Conservation (phyloP, 2,797 vertebrate genomes). For the Enteromius radiatus region DNA sequence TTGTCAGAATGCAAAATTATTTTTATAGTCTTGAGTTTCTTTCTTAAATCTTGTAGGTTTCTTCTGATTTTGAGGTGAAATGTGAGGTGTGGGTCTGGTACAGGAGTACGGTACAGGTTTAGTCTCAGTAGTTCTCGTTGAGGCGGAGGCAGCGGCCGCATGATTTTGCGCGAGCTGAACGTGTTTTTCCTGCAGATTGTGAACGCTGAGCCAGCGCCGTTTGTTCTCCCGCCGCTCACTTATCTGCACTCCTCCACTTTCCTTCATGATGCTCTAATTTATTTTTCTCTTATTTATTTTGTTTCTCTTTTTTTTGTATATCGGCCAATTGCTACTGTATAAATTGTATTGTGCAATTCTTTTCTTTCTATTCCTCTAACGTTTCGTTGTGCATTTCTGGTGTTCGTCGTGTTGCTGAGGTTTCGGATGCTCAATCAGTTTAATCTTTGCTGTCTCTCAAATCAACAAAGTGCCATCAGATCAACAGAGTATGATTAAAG, state of each 20-base stretch:
- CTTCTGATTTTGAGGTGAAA: background rate
- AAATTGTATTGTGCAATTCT: conserved; percentile 79
- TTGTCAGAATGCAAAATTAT: background rate
- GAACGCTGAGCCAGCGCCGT: conserved; percentile 82
- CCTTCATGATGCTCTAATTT: conserved; percentile 47
- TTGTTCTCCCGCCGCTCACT: conserved; percentile 41
- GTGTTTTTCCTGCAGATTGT: conserved; percentile 83
- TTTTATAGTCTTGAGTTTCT: background rate
- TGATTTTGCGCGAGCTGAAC: conserved; percentile 71
- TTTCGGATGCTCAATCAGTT: conserved; percentile 60
- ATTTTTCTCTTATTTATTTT: conserved; percentile 68
- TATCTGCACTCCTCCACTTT: conserved; percentile 67
- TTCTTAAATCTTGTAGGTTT: background rate
- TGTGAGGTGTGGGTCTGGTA: background rate
- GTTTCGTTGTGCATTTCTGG: conserved; percentile 37
- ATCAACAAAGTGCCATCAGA: conserved; percentile 4
- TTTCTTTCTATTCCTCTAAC: conserved; percentile 57
- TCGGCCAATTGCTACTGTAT: conserved; percentile 81
- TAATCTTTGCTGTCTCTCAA: conserved; percentile 20
- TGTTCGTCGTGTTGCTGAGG: conserved; percentile 55
- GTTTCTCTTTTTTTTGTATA: conserved; percentile 67
- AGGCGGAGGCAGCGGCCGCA: conserved; percentile 69
- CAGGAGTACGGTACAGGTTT: conserved; percentile 41
- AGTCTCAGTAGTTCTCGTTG: conserved; percentile 51
- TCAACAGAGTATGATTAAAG: background rate